Conservation (phyloP, 2,113 vertebrate species). For the Gambusia affinis region DNA sequence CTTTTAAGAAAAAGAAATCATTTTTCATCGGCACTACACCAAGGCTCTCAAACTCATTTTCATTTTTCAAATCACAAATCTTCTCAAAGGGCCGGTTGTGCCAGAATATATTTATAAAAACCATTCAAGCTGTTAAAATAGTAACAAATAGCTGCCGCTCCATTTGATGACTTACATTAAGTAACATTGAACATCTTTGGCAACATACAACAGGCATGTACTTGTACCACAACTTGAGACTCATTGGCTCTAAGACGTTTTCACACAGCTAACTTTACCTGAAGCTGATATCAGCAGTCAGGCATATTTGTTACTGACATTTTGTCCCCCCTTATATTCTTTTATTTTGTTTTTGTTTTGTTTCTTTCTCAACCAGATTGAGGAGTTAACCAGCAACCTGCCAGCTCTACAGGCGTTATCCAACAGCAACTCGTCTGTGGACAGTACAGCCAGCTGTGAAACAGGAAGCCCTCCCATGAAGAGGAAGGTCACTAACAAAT, state of each 20-base stretch:
- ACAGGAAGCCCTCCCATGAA: constrained; percentile 93
- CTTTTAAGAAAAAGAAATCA: no score
- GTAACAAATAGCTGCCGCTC: no score
- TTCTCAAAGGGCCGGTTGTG: no score
- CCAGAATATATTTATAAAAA: no score
- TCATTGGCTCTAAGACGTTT: neutral
- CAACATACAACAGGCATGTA: neutral
- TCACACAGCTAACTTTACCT: neutral
- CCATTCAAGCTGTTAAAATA: no score
- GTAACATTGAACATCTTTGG: no score
- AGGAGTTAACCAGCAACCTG: constrained; percentile 96
- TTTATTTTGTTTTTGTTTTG: constrained; percentile 9
- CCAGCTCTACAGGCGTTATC: constrained; percentile 88
- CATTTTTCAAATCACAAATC: no score
- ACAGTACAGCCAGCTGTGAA: constrained; percentile 87
- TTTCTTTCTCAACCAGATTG: constrained; percentile 83
- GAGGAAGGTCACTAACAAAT: constrained; percentile 88
- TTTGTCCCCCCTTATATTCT: neutral
- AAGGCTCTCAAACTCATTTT: no score
- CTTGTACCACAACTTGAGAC: neutral
- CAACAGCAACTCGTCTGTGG: constrained; percentile 90
- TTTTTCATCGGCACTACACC: no score
- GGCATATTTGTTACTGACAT: neutral
- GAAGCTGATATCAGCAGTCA: neutral
- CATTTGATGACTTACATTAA: no score